Evolutionary conservation across 2,888 invertebrate genomes (phyloP), one percentile per base, ranked within the genome.

Genomic region (Dendrolimus houi): DNA sequence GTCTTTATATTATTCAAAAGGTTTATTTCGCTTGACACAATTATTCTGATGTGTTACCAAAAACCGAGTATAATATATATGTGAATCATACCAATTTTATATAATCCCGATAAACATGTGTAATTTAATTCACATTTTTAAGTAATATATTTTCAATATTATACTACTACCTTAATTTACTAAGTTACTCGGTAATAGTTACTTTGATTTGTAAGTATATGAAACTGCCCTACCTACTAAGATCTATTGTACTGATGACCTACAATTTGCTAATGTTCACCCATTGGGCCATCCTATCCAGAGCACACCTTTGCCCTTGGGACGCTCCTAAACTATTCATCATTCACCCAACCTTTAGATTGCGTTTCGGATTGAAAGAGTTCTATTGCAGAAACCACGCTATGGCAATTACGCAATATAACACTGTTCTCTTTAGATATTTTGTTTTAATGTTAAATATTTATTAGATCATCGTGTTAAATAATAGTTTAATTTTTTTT

Each of bases 211-310:
- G 12, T 42, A 55, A 29, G 41, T 52, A 53, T 55, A 53, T 58
- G 55, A 29, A 75, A 59, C 76, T 68, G 73, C 77, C 67, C 55
- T 56, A 60, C 58, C 58, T 29, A 29, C 29, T 29, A 29, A 29
- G 29, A 29, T 64, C 62, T 62, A 66, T 70, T 71, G 69, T 70
- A 57, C 56, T 59, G 67, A 59, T 67, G 71, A 67, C 72, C 73
- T 71, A 75, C 66, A 72, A 74, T 64, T 57, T 47, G 42, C 57
- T 60, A 60, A 64, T 56, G 64, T 69, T 63, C 60, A 63, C 60
- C 66, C 62, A 64, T 70, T 69, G 67, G 63, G 64, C 61, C 55
- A 57, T 63, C 57, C 59, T 53, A 59, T 55, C 56, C 54, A 52
- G 58, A 56, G 52, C 58, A 56, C 60, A 58, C 59, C 62, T 58